A percentile compares a stretch with the other conserved stretches of the same genome.
These are phyloP conservation scores for Mastomys coucha DNA, from an alignment of 2,113 vertebrate species.

Conservation along the genomic window DNA sequence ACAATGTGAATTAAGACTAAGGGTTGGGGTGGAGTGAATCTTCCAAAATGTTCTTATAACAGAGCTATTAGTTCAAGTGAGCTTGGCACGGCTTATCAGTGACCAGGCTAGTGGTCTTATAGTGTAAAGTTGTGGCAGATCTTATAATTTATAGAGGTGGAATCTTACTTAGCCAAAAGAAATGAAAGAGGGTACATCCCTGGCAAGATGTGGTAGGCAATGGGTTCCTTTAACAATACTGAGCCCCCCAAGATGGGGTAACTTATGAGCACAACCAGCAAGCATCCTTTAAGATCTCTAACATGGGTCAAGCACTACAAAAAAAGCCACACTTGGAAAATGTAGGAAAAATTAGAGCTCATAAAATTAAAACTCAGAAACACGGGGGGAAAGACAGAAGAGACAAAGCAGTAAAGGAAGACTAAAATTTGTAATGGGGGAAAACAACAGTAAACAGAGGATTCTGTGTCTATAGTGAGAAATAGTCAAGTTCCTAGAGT, in stretches of 20 bases:
- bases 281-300: background rate
- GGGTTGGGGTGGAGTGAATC: background rate
- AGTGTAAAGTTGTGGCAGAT: background rate
- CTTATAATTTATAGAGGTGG: background rate
- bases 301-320: background rate
- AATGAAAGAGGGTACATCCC: background rate
- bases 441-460: background rate
- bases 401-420: background rate
- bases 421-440: background rate
- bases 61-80: slow-evolving; percentile 13
- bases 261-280: slow-evolving; percentile 1
- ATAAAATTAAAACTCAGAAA: background rate
- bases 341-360: background rate
- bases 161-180: background rate
- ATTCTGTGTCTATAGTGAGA: background rate
- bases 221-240: slow-evolving; percentile 2
- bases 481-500: background rate
- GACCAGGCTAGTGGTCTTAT: no score
- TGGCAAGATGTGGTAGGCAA: background rate
- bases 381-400: background rate
- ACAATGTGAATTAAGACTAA: slow-evolving; percentile 39
- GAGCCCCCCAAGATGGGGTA: background rate
- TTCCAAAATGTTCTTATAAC: slow-evolving; percentile 33
- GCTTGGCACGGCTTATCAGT: background rate
- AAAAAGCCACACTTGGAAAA: background rate